phyloP scores from a whole-genome alignment of 2,113 vertebrate genomes.

The Ginglymostoma cirratum region DNA sequence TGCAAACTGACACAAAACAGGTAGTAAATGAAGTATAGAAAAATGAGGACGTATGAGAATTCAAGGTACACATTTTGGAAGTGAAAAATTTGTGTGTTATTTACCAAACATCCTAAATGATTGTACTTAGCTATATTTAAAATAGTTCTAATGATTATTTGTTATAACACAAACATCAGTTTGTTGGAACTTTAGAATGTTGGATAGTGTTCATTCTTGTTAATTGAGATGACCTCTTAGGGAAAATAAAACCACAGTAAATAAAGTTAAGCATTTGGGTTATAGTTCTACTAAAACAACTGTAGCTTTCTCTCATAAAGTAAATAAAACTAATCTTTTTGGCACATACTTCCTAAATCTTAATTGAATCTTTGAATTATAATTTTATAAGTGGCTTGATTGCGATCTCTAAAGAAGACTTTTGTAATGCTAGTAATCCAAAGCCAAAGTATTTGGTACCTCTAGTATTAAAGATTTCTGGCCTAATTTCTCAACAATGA shows the following conservation, averaged over 20 bases:
- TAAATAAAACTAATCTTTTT: background rate
- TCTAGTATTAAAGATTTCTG: background rate
- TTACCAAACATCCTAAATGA: background rate
- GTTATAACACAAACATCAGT: background rate
- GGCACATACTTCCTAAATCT: background rate
- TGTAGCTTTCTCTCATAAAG: background rate
- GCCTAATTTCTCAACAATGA: background rate
- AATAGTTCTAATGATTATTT: background rate
- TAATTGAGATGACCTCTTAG: background rate
- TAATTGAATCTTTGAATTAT: background rate
- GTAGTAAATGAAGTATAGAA: background rate
- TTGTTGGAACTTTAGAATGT: background rate
- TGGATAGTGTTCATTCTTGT: background rate
- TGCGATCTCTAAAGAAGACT: background rate
- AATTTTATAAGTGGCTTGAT: background rate
- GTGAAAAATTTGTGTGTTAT: background rate
- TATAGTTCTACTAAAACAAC: background rate
- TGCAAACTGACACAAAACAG: background rate
- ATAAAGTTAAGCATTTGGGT: background rate
- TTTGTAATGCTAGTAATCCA: background rate
- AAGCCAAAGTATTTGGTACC: background rate
- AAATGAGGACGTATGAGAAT: background rate
- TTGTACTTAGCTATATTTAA: background rate
- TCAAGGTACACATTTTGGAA: background rate
- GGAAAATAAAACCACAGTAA: background rate